A percentile compares a stretch with the other conserved stretches of the same genome.
These are phyloP conservation scores for Atherinomorus stipes DNA, from an alignment of 2,113 vertebrate genomes.

Conservation along the genomic window DNA sequence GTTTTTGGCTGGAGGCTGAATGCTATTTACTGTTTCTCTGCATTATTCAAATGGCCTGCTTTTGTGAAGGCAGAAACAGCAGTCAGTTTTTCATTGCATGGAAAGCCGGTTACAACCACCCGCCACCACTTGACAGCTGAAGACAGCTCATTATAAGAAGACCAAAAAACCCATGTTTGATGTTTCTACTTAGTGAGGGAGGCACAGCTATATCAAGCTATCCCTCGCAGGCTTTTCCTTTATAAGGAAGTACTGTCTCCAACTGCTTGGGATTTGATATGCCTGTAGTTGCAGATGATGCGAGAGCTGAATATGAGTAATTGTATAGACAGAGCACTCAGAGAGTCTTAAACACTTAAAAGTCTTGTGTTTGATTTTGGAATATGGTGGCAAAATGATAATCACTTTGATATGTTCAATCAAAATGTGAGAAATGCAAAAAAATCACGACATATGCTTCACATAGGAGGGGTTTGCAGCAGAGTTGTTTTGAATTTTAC, in stretches of 20 bases:
- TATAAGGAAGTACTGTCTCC: slow-evolving; percentile 79
- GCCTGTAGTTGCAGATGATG: slow-evolving; percentile 72
- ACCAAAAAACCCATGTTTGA: slow-evolving; percentile 80
- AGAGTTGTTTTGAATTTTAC: slow-evolving; percentile 38
- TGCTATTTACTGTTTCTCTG: slow-evolving; percentile 74
- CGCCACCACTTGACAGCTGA: slow-evolving; percentile 81
- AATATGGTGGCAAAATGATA: slow-evolving; percentile 33
- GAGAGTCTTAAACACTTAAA: slow-evolving; percentile 45
- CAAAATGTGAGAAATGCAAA: slow-evolving; percentile 1
- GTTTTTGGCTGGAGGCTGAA: slow-evolving; percentile 69
- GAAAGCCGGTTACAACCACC: slow-evolving; percentile 78
- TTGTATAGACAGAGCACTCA: slow-evolving; percentile 69
- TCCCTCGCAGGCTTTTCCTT: slow-evolving; percentile 78
- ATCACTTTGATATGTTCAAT: slow-evolving; percentile 7
- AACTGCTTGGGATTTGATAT: slow-evolving; percentile 78
- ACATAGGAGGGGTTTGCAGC: slow-evolving; percentile 53
- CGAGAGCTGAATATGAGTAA: slow-evolving; percentile 74
- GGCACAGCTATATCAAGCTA: slow-evolving; percentile 80
- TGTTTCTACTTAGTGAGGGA: slow-evolving; percentile 81
- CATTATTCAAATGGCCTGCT: slow-evolving; percentile 77
- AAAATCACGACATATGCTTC: slow-evolving; percentile 26
- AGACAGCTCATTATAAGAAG: slow-evolving; percentile 83
- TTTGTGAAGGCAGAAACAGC: slow-evolving; percentile 68
- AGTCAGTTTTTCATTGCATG: slow-evolving; percentile 74
- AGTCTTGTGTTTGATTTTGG: slow-evolving; percentile 58